Base-by-base conservation (phyloP, 2,113 vertebrate species). In the Erythrocercus mccallii region DNA sequence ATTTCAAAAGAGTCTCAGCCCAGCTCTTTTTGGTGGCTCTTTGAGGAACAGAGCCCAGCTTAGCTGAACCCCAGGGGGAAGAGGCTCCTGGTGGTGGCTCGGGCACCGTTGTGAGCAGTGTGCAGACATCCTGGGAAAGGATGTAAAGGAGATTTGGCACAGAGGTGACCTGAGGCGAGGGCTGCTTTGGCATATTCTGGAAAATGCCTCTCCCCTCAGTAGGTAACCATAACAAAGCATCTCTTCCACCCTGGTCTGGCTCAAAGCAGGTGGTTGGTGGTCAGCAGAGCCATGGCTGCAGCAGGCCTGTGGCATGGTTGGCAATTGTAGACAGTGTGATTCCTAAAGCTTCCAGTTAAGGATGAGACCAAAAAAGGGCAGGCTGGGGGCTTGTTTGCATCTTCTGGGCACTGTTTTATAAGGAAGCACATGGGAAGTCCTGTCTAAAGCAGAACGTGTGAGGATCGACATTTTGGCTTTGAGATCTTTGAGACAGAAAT, bases 201-300 rank as follows among this genome's bases (percentile, higher is more conserved):
- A 45, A 68, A 73, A 40, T 28, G 12, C 45, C 17, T 60, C 20
- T 64, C 9, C 14, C 10, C 6, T 6, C 31, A 10, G 6, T 24
- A 56, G 27, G 50, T 57, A 38, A 58, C 33, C 18, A 57, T 65
- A 14, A 40, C 12, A 19, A 28, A 60, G 20, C 53, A 28, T 15
- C 18, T 77, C 5, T 3, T 54, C 24, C 14, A 7, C 20, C 23
- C n/a, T 1, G 5, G 7, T 23, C 11, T 71, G n/a, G 14, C 35
- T 72, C 54, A 10, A 10, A 91, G 79, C 37, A 25, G 54, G n/a
- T 72, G 73, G 44, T 70, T 31, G 54, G n/a, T 77, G 73, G 47
- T 70, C n/a, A 25, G 30, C 0, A 0, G 42, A 31, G 35, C 51
- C 1, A 0, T 3, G 5, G n/a, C 69, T 15, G 28, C 25, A 30